phyloP scores from a whole-genome alignment of 2,797 vertebrate species.

The Schizothorax lantsangensis region DNA sequence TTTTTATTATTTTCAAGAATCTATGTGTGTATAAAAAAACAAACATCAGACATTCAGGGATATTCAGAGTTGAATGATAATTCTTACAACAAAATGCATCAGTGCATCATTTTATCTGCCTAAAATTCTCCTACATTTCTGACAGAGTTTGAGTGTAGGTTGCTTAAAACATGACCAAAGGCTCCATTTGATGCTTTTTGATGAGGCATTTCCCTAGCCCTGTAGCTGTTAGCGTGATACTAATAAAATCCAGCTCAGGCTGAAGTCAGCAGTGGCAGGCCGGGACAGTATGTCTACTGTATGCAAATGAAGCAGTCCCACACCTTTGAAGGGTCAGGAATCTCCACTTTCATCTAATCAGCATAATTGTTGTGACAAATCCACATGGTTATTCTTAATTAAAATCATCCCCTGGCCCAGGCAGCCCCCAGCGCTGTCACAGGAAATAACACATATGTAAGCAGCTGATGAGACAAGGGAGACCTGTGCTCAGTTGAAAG shows the following conservation, averaged over 20 bases:
- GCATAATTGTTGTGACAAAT: conserved; percentile 90
- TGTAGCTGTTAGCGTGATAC: conserved; percentile 45
- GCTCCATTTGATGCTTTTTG: conserved; percentile 40
- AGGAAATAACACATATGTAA: conserved; percentile 76
- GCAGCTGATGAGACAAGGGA: conserved; percentile 61
- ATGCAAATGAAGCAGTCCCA: conserved; percentile 77
- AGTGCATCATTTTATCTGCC: background rate
- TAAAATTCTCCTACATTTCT: background rate
- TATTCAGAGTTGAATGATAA: background rate
- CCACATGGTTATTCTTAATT: conserved; percentile 91
- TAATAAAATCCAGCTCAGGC: conserved; percentile 56
- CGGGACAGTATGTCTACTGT: conserved; percentile 66
- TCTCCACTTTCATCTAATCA: conserved; percentile 82
- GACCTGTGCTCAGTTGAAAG: conserved; percentile 60
- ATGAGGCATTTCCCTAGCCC: conserved; percentile 30
- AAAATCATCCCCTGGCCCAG: conserved; percentile 82
- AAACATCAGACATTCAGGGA: background rate
- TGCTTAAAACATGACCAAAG: conserved; percentile 20
- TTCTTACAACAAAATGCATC: background rate
- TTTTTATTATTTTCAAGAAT: background rate
- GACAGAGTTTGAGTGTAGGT: background rate
- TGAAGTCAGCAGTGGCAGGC: conserved; percentile 54
- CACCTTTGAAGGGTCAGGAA: conserved; percentile 80
- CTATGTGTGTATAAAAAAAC: background rate
- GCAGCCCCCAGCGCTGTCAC: conserved; percentile 77